Evolutionary conservation across 2,888 invertebrate genomes (phyloP).

Genomic region (Drosophila quinaria): DNA sequence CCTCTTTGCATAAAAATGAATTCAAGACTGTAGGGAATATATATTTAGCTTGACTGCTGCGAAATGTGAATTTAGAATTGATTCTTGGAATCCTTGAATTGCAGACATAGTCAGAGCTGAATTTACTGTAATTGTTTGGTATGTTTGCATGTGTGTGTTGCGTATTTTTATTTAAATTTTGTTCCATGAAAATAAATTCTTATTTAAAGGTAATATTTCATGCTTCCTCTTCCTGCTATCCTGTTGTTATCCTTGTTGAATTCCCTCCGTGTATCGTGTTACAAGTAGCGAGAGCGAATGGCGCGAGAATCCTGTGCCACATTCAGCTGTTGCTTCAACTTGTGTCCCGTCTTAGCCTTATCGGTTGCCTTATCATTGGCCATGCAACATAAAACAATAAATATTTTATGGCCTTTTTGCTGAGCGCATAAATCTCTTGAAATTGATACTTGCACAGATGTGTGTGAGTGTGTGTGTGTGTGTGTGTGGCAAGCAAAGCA

Average conservation of each 20-base stretch:
- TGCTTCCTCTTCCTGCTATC: slow-evolving; percentile 11
- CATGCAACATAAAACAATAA: slow-evolving; percentile 74
- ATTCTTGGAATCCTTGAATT: slow-evolving; percentile 5
- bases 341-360: slow-evolving; percentile 30
- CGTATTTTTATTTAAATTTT: slow-evolving; percentile 40
- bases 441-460: slow-evolving; percentile 64
- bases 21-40: neutral
- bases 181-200: slow-evolving; percentile 61
- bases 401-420: slow-evolving; percentile 76
- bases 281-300: slow-evolving; percentile 35
- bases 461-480: slow-evolving; percentile 14
- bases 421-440: slow-evolving; percentile 71
- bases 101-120: slow-evolving; percentile 8
- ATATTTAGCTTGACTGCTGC: neutral
- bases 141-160: neutral
- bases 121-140: slow-evolving; percentile 4
- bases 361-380: slow-evolving; percentile 68
- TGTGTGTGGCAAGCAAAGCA: slow-evolving; percentile 16
- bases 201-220: slow-evolving; percentile 66
- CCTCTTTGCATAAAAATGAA: neutral
- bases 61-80: slow-evolving; percentile 22
- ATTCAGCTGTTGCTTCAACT: slow-evolving; percentile 48
- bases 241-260: slow-evolving; percentile 17
- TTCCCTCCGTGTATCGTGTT: slow-evolving; percentile 35
- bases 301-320: slow-evolving; percentile 14